Evolutionary conservation across 2,888 invertebrate species (phyloP), one percentile per base, ranked within the genome.

Genomic region (Vanessa cardui): DNA sequence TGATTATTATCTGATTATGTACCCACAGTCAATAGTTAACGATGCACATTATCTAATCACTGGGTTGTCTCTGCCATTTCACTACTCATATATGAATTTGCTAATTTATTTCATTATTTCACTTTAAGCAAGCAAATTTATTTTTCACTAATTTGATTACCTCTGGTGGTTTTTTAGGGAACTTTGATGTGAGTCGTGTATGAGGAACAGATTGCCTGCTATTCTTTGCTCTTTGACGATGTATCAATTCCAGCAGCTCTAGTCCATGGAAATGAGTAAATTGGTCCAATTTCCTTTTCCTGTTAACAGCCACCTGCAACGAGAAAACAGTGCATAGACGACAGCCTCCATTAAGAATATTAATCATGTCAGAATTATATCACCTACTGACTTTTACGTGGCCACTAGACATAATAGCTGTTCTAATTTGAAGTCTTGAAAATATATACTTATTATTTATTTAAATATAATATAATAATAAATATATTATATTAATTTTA

Each of bases 231-330:
- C 93, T 88, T 78, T 94, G 93, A 64, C 93, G 87, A 77, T 92
- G 93, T 77, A 94, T 93, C 79, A 96, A 94, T 81, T 96, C 96
- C 81, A 95, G 94, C 77, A 98, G 93, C 82, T 96, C 96, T 80
- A 97, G 90, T 62, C 96, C 96, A 74, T 96, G 96, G 66, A 96
- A 95, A 82, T 97, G 96, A 20, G 97, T 95, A 76, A 96, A 95
- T 82, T 97, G 96, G 81, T 97, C 96, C 81, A 97, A 93, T 94
- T 97, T 97, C 84, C 97, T 94, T 87, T 98, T 97, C 50, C 97
- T 94, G 90, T 97, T 98, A 26, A 97, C 95, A 49, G 97, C 95
- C 70, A 95, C 94, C 94, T 96, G 76, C 33, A 80, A 80, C 21
- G 26, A 58, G n/a, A 31, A 26, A 54, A 26, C 7, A 50, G 21